Conservation (phyloP, 2,797 vertebrate genomes). For the Botia almorhae region DNA sequence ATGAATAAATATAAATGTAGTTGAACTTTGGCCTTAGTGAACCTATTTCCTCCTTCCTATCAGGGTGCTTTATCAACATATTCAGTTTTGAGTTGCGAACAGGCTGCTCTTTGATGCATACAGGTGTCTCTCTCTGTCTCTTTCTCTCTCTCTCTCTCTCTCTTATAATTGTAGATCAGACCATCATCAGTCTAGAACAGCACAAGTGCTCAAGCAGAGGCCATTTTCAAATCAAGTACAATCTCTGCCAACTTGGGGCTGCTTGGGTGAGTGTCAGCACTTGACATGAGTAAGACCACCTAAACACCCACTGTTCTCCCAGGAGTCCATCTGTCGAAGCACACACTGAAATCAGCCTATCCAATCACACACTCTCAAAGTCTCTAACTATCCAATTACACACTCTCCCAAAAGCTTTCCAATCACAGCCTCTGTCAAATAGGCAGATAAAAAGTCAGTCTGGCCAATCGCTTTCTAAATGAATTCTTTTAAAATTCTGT, state of each 20-base stretch:
- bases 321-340: background rate
- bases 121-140: constrained; percentile 13
- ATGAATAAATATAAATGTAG: constrained; percentile 2
- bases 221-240: constrained; percentile 7
- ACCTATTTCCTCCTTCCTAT: too few species aligned
- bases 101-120: background rate
- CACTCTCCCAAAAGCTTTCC: background rate
- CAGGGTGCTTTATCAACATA: background rate
- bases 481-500: too few species aligned
- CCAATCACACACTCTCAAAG: background rate
- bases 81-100: background rate
- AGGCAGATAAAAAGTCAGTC: background rate
- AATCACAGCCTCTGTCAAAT: background rate
- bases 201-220: background rate
- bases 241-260: constrained; percentile 3
- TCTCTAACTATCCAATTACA: background rate
- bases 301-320: background rate
- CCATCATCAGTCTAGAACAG: constrained; percentile 25
- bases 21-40: background rate
- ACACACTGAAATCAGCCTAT: constrained; percentile 1
- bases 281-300: constrained; percentile 12
- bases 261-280: background rate
- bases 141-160: background rate
- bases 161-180: constrained; percentile 25
- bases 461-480: background rate